A percentile compares a stretch with the other conserved stretches of the same genome.
Conservation (phyloP, 2,113 vertebrate species). For the Barnardius zonarius region DNA sequence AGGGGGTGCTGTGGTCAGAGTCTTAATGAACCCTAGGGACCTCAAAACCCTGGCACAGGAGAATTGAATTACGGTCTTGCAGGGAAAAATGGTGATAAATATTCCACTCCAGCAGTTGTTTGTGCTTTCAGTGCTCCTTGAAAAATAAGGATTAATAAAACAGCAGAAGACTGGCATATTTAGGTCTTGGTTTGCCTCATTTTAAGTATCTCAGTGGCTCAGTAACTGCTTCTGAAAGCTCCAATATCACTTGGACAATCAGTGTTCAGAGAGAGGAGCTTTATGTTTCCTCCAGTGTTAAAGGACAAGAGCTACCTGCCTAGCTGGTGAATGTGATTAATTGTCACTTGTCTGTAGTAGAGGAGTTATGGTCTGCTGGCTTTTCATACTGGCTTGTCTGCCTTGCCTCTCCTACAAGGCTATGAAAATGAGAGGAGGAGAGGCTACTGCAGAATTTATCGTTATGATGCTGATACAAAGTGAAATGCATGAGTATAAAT, state of each 20-base stretch:
- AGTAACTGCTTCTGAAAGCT: not conserved
- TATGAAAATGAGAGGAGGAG: not conserved
- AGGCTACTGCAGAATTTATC: not conserved
- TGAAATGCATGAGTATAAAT: not conserved
- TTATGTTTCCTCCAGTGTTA: conserved; percentile 18
- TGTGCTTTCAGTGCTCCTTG: not conserved
- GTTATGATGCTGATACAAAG: not conserved
- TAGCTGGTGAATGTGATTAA: conserved; percentile 35
- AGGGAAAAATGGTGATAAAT: not conserved
- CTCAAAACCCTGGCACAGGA: not conserved
- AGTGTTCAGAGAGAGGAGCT: not conserved
- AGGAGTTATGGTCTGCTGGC: conserved; percentile 47
- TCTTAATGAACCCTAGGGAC: not conserved
- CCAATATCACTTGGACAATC: not conserved
- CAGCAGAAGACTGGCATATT: not conserved
- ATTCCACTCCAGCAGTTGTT: not conserved
- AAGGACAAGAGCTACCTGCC: conserved; percentile 54
- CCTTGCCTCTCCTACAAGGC: conserved; percentile 1
- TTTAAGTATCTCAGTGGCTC: not conserved
- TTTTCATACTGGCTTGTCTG: conserved; percentile 28
- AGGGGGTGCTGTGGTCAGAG: not conserved
- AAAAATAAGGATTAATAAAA: conserved; percentile 2
- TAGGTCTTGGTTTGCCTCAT: not conserved
- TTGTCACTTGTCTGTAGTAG: conserved; percentile 9
- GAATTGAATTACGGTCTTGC: not conserved